Percentiles rank a stretch among this genome's conserved stretches.
phyloP scores from a whole-genome alignment of 64 coral and sea anemone genomes.

The Pocillopora damicornis region DNA sequence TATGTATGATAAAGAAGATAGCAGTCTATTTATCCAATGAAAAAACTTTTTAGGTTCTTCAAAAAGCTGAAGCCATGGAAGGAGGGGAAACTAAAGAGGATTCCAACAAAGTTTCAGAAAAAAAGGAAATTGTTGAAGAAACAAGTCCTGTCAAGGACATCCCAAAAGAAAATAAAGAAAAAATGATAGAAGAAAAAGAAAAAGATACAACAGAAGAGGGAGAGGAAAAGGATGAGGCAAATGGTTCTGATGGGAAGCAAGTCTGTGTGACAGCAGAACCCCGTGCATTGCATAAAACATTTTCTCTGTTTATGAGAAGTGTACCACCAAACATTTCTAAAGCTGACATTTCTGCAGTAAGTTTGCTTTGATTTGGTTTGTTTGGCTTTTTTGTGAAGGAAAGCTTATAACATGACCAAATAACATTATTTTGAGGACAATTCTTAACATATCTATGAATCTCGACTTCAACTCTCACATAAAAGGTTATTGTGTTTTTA shows the following conservation, averaged over 20 bases:
- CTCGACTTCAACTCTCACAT: too few species aligned
- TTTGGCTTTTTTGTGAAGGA: background rate
- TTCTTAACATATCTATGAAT: background rate
- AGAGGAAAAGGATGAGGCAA: slow-evolving; percentile 42
- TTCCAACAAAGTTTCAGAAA: slow-evolving; percentile 86
- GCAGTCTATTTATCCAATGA: background rate
- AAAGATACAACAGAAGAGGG: slow-evolving; percentile 73
- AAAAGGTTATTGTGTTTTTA: background rate
- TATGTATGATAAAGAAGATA: too few species aligned
- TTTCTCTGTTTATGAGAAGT: slow-evolving; percentile 92
- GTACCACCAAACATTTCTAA: slow-evolving; percentile 89
- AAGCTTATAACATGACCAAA: too few species aligned
- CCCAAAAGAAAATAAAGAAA: slow-evolving; percentile 68
- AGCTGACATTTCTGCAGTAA: slow-evolving; percentile 83
- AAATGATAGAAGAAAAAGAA: slow-evolving; percentile 73
- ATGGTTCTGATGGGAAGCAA: background rate
- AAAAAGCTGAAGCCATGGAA: background rate
- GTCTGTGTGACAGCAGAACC: slow-evolving; percentile 20
- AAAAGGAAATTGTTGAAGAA: slow-evolving; percentile 75
- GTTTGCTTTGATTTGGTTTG: slow-evolving; percentile 6
- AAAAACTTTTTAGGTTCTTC: background rate
- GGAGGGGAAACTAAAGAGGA: slow-evolving; percentile 50
- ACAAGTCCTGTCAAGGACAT: slow-evolving; percentile 61
- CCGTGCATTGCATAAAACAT: slow-evolving; percentile 83
- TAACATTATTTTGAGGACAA: too few species aligned